Evolutionary conservation across 2,113 vertebrate species (phyloP).

Genomic region (Hippocampus barbouri): DNA sequence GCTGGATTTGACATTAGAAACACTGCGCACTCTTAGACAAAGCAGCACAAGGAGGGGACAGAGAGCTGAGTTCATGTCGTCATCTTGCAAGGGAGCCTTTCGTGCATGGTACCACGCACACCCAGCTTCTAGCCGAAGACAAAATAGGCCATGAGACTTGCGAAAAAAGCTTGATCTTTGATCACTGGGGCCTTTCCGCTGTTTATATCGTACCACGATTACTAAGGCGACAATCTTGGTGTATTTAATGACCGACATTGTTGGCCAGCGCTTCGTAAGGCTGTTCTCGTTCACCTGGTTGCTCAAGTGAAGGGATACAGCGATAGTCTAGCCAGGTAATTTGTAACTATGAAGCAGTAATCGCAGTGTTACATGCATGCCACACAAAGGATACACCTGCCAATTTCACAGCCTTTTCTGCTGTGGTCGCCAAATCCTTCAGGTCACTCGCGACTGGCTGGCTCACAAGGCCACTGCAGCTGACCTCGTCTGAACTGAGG

Average conservation of each 20-base stretch:
- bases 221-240: not conserved
- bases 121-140: conserved; percentile 21
- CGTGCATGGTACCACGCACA: conserved; percentile 27
- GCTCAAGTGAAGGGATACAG: not conserved
- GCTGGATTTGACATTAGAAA: conserved; percentile 30
- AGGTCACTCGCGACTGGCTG: not conserved
- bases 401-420: not conserved
- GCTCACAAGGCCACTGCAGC: not conserved
- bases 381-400: not conserved
- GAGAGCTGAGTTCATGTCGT: conserved; percentile 24
- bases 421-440: not conserved
- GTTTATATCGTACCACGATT: conserved; percentile 11
- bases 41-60: conserved; percentile 7
- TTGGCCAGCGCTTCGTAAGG: not conserved
- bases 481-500: not conserved
- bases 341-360: not conserved
- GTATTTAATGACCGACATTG: not conserved
- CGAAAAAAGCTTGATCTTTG: conserved; percentile 40
- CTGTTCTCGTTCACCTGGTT: not conserved
- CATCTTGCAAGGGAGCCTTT: conserved; percentile 22
- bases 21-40: conserved; percentile 10
- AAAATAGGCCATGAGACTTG: conserved; percentile 4
- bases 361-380: not conserved
- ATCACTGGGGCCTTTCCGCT: conserved; percentile 6
- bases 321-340: not conserved